Evolutionary conservation across 2,888 invertebrate species (phyloP), one percentile per base, ranked within the genome.

Genomic region (Argyresthia goedartella): DNA sequence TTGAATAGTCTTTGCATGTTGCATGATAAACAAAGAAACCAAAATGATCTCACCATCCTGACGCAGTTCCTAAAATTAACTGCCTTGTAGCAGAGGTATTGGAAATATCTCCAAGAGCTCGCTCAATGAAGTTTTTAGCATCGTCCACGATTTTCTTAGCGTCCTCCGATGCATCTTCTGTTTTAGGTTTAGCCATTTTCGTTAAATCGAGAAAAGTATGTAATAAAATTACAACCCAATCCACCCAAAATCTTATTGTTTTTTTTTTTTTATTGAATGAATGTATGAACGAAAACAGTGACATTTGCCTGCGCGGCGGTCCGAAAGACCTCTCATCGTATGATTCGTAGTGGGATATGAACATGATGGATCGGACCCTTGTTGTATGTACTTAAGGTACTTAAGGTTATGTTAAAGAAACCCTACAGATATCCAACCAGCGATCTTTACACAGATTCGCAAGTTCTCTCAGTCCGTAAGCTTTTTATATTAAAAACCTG

Each of bases 71-170:
- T 75, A 97, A 90, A 63, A 93, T 78, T 60, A 97, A 89, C 86
- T 97, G 97, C 76, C 96, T 94, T 15, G 93, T 92, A 41, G 95
- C 95, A 8, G 96, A 95, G 54, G 92, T 91, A 76, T 94, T 93
- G 56, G 94, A 93, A 56, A 97, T 91, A 71, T 97, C 95, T 46
- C 91, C 91, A 55, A 95, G 82, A 51, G 94, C 86, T 75, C 90
- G 92, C 60, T 94, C 92, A 52, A 95, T 82, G 59, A 92, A 88
- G 57, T 90, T 89, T 69, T 92, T 92, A 1, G 92, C 91, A 65
- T 91, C 91, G 60, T 90, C 90, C 1, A 88, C 86, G 65, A 91
- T 88, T 67, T 88, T 89, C 56, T 88, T 85, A 11, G 89, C 85
- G 57, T 88, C 88, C 66, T 89, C 89, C 53, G 88, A 78, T 47